Percentiles rank a stretch among this genome's conserved stretches.
Evolutionary conservation across 1,140 invertebrate species (phyloP).

Genomic region (Eueides isabella): DNA sequence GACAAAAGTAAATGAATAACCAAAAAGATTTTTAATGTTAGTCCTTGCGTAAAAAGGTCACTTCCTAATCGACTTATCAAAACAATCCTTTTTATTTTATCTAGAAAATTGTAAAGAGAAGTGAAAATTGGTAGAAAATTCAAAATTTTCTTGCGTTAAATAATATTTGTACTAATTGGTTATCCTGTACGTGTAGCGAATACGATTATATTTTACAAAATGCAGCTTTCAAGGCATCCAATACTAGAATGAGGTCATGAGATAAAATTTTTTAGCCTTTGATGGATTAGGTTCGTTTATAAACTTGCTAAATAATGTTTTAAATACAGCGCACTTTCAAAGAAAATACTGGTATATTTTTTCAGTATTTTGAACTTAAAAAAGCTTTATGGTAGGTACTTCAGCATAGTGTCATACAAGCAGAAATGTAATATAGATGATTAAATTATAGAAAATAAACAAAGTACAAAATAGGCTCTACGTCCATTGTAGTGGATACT

Average conservation of each 20-base stretch:
- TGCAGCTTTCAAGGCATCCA: not conserved
- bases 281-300: slow-evolving; percentile 10
- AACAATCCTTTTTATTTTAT: not conserved
- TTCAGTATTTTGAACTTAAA: not conserved
- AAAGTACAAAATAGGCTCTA: too few species aligned
- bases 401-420: not conserved
- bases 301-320: slow-evolving; percentile 11
- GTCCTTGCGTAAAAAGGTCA: not conserved
- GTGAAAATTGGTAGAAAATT: not conserved
- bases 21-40: not conserved
- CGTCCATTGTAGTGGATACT: not conserved
- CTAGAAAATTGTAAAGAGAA: not conserved
- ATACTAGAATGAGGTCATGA: slow-evolving; percentile 17
- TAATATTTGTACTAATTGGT: not conserved
- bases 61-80: not conserved
- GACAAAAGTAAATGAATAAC: not conserved
- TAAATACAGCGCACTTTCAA: not conserved
- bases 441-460: too few species aligned
- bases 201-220: slow-evolving; percentile 1
- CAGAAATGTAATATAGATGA: too few species aligned
- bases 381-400: not conserved
- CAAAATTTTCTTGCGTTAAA: not conserved
- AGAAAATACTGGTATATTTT: not conserved
- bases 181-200: not conserved
- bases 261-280: slow-evolving; percentile 11